phyloP scores from a whole-genome alignment of 1,140 invertebrate species.

The Magallana gigas region DNA sequence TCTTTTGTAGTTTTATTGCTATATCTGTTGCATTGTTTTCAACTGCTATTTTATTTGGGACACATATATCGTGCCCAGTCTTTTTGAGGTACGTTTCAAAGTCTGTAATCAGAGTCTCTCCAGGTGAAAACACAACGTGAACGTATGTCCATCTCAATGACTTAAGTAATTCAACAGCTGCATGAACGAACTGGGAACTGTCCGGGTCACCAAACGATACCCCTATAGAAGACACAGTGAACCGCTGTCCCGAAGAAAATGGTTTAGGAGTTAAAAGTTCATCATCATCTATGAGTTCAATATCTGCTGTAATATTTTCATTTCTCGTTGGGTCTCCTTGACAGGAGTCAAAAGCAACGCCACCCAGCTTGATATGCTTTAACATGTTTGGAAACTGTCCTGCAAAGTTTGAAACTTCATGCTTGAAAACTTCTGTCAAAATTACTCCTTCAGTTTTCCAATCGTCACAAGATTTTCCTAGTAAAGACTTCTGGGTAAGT shows the following conservation, averaged over 20 bases:
- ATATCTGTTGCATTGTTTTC: not conserved
- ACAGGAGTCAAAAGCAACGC: not conserved
- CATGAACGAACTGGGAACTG: not conserved
- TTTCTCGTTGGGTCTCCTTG: not conserved
- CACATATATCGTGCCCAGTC: conserved; percentile 8
- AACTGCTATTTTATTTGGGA: not conserved
- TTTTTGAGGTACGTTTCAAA: not conserved
- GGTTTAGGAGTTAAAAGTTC: not conserved
- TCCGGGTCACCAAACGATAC: not conserved
- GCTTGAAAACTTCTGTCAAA: not conserved
- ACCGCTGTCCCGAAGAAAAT: not conserved
- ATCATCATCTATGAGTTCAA: not conserved
- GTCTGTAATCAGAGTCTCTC: not conserved
- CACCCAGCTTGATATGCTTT: not conserved
- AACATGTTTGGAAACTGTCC: not conserved
- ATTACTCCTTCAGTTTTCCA: not conserved
- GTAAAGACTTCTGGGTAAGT: not conserved
- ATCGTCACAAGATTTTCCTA: not conserved
- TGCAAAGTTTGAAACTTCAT: not conserved
- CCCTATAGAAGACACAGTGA: not conserved
- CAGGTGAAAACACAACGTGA: conserved; percentile 9
- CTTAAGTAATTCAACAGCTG: not conserved
- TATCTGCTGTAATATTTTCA: not conserved
- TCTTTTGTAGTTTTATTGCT: not conserved
- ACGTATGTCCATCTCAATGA: conserved; percentile 25